Evolutionary conservation across 2,113 vertebrate species (phyloP).

Genomic region (Peromyscus californicus): DNA sequence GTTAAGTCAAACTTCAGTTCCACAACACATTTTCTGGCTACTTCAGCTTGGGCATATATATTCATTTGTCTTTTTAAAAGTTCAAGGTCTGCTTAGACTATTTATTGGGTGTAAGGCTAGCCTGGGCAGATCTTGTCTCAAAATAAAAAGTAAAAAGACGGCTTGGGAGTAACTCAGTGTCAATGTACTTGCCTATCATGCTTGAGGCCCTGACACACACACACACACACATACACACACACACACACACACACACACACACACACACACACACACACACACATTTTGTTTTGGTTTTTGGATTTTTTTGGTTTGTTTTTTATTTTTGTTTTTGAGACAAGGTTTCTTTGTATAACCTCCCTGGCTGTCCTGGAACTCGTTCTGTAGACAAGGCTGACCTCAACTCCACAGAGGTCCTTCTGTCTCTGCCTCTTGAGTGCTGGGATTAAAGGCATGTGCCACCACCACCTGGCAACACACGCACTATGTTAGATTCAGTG

Average conservation of each 20-base stretch:
- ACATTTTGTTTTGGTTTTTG: too few relatives aligned
- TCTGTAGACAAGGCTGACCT: neutral
- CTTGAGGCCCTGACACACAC: neutral
- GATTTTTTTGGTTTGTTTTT: too few relatives aligned
- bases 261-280: neutral
- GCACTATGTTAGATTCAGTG: neutral
- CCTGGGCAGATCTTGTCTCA: neutral
- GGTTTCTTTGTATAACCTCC: neutral
- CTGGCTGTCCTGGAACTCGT: neutral
- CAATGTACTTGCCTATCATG: neutral
- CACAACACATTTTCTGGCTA: neutral
- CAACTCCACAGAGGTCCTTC: neutral
- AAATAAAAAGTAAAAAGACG: neutral
- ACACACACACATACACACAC: neutral
- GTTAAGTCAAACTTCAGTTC: neutral
- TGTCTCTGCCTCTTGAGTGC: neutral
- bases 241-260: neutral
- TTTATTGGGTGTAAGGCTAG: neutral
- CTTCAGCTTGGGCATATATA: neutral
- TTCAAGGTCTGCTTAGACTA: neutral
- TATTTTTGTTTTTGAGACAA: too few relatives aligned
- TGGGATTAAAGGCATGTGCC: neutral
- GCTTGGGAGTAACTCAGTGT: neutral
- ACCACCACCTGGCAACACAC: neutral
- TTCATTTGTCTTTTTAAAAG: constrained; percentile 19